Conservation (phyloP, 1,140 invertebrate species). For the Cataglyphis hispanica region DNA sequence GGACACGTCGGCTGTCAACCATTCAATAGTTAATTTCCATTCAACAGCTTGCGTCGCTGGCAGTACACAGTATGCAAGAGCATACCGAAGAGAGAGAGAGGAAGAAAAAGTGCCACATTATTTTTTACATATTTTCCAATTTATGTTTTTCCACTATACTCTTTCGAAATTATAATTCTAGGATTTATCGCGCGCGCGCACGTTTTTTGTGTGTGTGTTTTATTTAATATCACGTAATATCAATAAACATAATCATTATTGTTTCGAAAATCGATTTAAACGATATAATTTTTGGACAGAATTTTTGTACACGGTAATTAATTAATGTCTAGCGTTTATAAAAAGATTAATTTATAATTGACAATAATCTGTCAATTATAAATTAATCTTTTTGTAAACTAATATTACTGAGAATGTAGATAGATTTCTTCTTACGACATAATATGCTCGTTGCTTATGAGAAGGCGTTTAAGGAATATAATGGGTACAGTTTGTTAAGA, state of each 20-base stretch:
- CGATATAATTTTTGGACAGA: not conserved
- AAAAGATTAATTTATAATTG: no score
- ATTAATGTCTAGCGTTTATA: slow-evolving; percentile 5
- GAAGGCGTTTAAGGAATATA: not conserved
- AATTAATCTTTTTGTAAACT: not conserved
- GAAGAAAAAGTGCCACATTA: slow-evolving; percentile 13
- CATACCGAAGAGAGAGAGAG: slow-evolving; percentile 4
- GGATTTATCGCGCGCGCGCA: not conserved
- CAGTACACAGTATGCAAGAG: slow-evolving; percentile 20
- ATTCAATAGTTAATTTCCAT: slow-evolving; percentile 80
- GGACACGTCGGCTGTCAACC: slow-evolving; percentile 74
- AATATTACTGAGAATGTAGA: not conserved
- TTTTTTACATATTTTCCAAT: slow-evolving; percentile 5
- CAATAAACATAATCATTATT: not conserved
- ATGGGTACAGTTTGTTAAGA: not conserved
- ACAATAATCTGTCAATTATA: not conserved
- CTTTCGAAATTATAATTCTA: not conserved
- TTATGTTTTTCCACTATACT: not conserved
- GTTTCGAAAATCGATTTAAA: not conserved
- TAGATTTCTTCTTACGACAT: not conserved
- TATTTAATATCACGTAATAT: not conserved
- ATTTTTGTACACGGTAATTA: not conserved
- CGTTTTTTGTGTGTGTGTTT: no score
- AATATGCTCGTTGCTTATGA: not conserved
- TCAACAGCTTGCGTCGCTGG: slow-evolving; percentile 61